These are phyloP conservation scores for Cylas formicarius DNA, from an alignment of 1,140 invertebrate genomes.

Conservation along the genomic window DNA sequence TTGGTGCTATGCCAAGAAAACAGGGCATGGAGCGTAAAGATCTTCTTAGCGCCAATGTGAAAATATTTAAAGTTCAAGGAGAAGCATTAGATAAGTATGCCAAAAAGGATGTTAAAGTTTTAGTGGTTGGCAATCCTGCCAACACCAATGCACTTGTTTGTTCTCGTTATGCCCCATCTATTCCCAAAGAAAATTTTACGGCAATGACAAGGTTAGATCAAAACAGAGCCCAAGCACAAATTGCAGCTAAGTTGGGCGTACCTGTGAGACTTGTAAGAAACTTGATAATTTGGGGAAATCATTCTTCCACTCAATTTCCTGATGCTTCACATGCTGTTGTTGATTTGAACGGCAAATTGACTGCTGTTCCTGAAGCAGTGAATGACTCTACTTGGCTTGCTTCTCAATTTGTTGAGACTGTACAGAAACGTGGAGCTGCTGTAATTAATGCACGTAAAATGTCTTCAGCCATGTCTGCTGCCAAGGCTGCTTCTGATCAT, in stretches of 20 bases:
- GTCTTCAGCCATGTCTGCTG: constrained; percentile 97
- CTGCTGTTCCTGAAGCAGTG: constrained; percentile 62
- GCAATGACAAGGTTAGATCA: constrained; percentile 98
- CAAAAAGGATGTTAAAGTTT: constrained; percentile 89
- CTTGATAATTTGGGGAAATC: constrained; percentile 99
- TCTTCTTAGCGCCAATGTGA: constrained; percentile 89
- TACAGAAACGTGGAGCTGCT: constrained; percentile 95
- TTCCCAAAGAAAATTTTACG: constrained; percentile 94
- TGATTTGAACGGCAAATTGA: constrained; percentile 40
- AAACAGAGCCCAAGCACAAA: constrained; percentile 85
- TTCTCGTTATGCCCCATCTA: constrained; percentile 93
- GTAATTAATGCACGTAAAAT: constrained; percentile 97
- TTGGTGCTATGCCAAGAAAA: constrained; percentile 96
- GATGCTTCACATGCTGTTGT: constrained; percentile 86
- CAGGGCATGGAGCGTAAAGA: constrained; percentile 99
- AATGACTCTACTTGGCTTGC: constrained; percentile 80
- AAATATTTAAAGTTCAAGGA: constrained; percentile 96
- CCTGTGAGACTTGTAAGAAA: constrained; percentile 71
- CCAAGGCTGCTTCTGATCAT: constrained; percentile 97
- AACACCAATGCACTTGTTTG: constrained; percentile 98
- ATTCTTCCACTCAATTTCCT: constrained; percentile 97
- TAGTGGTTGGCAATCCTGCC: constrained; percentile 98
- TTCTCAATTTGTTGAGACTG: constrained; percentile 78
- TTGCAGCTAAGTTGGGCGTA: constrained; percentile 59
- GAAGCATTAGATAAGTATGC: constrained; percentile 88